Conservation (phyloP, 2,113 vertebrate genomes). For the Eptesicus fuscus region DNA sequence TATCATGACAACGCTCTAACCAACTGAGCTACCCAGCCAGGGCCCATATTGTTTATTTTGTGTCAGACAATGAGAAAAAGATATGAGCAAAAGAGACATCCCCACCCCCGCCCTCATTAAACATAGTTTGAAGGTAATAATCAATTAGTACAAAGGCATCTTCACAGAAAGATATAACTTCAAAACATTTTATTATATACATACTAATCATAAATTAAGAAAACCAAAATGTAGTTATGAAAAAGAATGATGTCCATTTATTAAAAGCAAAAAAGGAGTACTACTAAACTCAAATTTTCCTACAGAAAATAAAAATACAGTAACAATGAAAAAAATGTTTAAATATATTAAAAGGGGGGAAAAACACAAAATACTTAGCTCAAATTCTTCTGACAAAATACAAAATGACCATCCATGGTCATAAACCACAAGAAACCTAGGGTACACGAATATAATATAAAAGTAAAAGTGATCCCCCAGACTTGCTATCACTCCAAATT, state of each 20-base stretch:
- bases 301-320: not conserved
- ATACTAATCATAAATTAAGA: not conserved
- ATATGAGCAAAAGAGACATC: not conserved
- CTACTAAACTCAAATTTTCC: not conserved
- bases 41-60: not conserved
- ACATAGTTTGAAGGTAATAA: not conserved
- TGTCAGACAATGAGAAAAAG: not conserved
- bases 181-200: not conserved
- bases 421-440: not conserved
- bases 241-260: not conserved
- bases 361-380: not conserved
- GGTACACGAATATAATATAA: not conserved
- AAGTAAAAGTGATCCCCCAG: not conserved
- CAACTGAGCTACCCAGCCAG: not conserved
- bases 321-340: not conserved
- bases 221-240: not conserved
- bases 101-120: not conserved
- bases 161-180: not conserved
- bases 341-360: not conserved
- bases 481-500: not conserved
- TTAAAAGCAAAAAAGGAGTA: not conserved
- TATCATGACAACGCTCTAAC: not conserved
- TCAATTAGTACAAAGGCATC: not conserved
- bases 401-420: not conserved
- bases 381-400: conserved; percentile 26